Conservation (phyloP, 2,797 vertebrate genomes). For the Gadopsis bispinosus region DNA sequence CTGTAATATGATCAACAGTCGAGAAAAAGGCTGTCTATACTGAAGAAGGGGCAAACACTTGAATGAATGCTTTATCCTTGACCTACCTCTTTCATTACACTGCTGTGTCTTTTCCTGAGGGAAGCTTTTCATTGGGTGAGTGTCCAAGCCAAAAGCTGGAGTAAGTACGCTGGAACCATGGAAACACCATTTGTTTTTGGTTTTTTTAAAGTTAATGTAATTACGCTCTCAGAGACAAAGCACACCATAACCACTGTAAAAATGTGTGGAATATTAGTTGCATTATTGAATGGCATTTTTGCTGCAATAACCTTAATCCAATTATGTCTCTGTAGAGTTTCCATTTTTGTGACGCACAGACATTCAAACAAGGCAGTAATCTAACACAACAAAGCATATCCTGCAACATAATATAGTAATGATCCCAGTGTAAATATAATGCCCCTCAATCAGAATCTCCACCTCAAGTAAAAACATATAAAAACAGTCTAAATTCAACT, state of each 20-base stretch:
- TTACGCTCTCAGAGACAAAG: not conserved
- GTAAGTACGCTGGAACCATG: not conserved
- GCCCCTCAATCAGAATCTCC: not conserved
- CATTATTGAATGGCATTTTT: not conserved
- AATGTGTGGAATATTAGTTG: not conserved
- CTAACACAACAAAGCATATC: not conserved
- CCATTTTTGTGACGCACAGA: not conserved
- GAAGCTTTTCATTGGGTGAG: constrained; percentile 17
- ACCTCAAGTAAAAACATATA: not conserved
- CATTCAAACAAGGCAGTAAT: not conserved
- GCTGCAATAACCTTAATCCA: not conserved
- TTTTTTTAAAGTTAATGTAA: not conserved
- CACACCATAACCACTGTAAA: not conserved
- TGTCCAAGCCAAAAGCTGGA: not conserved
- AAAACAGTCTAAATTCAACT: not conserved
- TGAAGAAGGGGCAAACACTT: constrained; percentile 8
- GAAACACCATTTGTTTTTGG: not conserved
- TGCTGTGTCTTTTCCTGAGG: constrained; percentile 6
- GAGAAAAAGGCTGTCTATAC: not conserved
- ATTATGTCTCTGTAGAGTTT: not conserved
- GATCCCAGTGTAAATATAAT: not conserved
- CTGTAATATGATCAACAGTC: not conserved
- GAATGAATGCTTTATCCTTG: constrained; percentile 7
- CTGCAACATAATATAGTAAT: not conserved
- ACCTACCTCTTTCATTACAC: constrained; percentile 32